Evolutionary conservation across 2,888 invertebrate species (phyloP).

Genomic region (Lepidochrysops patricia): DNA sequence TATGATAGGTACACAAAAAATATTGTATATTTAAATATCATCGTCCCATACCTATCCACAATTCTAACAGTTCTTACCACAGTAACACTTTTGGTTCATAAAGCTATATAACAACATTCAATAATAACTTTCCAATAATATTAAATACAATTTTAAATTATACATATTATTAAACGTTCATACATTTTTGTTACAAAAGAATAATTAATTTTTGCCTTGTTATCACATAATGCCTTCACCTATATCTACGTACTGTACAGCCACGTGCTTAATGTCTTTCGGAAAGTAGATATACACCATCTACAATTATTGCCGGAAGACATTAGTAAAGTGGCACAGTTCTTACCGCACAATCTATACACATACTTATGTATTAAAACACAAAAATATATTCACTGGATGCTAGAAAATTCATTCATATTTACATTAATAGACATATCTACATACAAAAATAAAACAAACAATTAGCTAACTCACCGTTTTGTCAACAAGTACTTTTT

Average conservation of each 20-base stretch:
- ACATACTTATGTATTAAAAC: slow-evolving; percentile 64
- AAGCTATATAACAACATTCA: slow-evolving; percentile 70
- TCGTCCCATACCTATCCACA: slow-evolving; percentile 1
- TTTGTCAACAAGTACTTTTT: background rate
- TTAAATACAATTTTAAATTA: slow-evolving; percentile 38
- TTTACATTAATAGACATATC: slow-evolving; percentile 5
- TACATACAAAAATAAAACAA: slow-evolving; percentile 3
- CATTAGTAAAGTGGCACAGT: slow-evolving; percentile 13
- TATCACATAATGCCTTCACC: slow-evolving; percentile 56
- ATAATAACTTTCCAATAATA: slow-evolving; percentile 47
- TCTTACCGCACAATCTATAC: slow-evolving; percentile 35
- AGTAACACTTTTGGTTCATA: slow-evolving; percentile 71
- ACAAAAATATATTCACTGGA: slow-evolving; percentile 43
- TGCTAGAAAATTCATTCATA: slow-evolving; percentile 17
- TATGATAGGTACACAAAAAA: no score
- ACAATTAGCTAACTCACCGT: background rate
- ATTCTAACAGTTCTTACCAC: slow-evolving; percentile 40
- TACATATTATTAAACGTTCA: slow-evolving; percentile 32
- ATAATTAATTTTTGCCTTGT: slow-evolving; percentile 38
- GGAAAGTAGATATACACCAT: no score
- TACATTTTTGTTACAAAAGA: slow-evolving; percentile 46
- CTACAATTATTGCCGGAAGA: no score
- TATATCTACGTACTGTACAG: slow-evolving; percentile 30
- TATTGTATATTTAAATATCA: background rate
- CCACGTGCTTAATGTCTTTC: no score